Percentiles rank a stretch among this genome's conserved stretches.
Conservation (phyloP, 2,888 invertebrate genomes). For the Latheticus oryzae region DNA sequence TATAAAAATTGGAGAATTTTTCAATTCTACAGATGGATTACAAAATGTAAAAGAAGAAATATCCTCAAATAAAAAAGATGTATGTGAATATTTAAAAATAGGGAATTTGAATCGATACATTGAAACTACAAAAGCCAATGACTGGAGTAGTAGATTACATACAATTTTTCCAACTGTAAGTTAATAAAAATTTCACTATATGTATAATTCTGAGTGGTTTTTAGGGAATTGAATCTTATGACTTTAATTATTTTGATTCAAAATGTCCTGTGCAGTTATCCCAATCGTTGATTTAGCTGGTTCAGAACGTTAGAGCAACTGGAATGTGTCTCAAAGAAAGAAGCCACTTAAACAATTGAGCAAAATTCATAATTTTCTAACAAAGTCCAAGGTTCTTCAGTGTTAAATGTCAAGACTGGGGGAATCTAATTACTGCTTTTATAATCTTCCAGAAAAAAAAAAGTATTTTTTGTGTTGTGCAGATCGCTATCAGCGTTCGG, state of each 20-base stretch:
- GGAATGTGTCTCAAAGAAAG: constrained; percentile 86
- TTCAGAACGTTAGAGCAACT: constrained; percentile 82
- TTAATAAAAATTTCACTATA: not conserved
- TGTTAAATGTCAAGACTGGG: constrained; percentile 21
- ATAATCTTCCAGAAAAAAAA: too few species aligned
- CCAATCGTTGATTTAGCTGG: constrained; percentile 94
- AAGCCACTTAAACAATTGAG: constrained; percentile 79
- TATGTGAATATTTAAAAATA: constrained; percentile 70
- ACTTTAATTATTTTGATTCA: constrained; percentile 63
- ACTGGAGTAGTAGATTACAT: constrained; percentile 88
- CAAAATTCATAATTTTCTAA: too few species aligned
- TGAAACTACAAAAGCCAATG: constrained; percentile 89
- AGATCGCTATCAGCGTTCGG: constrained; percentile 77
- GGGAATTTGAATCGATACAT: constrained; percentile 79
- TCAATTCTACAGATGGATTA: constrained; percentile 66
- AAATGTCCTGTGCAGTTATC: constrained; percentile 77
- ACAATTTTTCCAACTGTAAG: constrained; percentile 88
- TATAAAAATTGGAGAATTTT: constrained; percentile 74
- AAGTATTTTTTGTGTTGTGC: too few species aligned
- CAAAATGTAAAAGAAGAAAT: constrained; percentile 73
- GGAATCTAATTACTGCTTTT: too few species aligned
- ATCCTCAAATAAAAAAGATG: constrained; percentile 72
- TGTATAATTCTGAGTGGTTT: constrained; percentile 34
- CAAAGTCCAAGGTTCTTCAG: constrained; percentile 13
- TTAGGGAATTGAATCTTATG: constrained; percentile 69